phyloP scores from a whole-genome alignment of 2,113 vertebrate genomes.

The Astur gentilis region DNA sequence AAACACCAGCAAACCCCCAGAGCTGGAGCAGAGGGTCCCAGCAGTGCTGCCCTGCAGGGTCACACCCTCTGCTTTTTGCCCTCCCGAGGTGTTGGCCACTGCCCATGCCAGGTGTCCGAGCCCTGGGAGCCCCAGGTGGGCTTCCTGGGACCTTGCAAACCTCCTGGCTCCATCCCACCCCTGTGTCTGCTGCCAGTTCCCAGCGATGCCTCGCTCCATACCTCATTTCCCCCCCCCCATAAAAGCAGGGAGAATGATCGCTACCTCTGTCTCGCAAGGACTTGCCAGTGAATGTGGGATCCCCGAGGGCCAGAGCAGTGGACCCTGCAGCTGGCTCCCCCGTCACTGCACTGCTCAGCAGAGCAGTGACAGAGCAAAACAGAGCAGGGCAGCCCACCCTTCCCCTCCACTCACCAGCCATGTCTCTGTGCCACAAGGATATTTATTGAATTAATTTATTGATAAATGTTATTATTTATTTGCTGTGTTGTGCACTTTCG shows the following conservation, averaged over 20 bases:
- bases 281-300: not conserved
- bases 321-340: not conserved
- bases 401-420: not conserved
- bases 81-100: not conserved
- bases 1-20: not conserved
- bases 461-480: constrained; percentile 74
- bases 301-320: not conserved
- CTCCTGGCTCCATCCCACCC: not conserved
- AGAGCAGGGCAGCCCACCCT: not conserved
- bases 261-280: not conserved
- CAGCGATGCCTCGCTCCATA: not conserved
- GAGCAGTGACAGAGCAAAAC: not conserved
- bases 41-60: not conserved
- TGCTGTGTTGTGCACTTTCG: constrained; percentile 68
- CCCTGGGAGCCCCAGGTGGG: not conserved
- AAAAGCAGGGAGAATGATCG: not conserved
- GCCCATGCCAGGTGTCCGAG: fast-evolving
- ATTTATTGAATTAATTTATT: constrained; percentile 77
- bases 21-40: no score
- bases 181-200: not conserved
- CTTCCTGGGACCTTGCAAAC: not conserved
- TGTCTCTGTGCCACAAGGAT: constrained; percentile 34
- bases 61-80: not conserved
- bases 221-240: not conserved
- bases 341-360: not conserved